Evolutionary conservation across 2,113 vertebrate genomes (phyloP), one percentile per base, ranked within the genome.

Genomic region (Physeter macrocephalus): DNA sequence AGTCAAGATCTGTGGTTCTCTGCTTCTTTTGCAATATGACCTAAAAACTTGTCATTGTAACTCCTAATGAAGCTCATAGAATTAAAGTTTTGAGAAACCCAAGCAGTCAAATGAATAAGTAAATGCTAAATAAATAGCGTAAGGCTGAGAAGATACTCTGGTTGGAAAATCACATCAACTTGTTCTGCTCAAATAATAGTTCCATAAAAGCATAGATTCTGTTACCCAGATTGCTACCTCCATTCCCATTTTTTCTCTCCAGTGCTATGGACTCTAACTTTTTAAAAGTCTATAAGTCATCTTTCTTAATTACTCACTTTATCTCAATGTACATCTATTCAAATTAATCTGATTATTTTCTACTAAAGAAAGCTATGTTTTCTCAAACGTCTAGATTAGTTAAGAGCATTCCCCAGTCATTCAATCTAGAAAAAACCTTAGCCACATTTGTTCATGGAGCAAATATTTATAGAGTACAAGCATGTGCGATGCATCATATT

Each of bases 111-210:
- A 90, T 64, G 57, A 81, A 39, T 77, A 61, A 61, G 9, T n/a
- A 67, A 52, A 41, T 23, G 64, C 20, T 41, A 57, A 57, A 15
- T 49, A 88, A 52, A 78, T 31, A 41, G 1, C 25, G 0, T 57
- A 34, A 95, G 4, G 31, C 61, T 67, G 21, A 69, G 8, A 57
- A 92, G 13, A 49, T 66, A 64, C 10, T 67, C 27, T 69, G 18
- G 23, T 5, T 9, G 0, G 29, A 43, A 94, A 62, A 75, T 4
- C 8, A 15, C 9, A 81, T 11, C 9, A 67, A 39, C 8, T 61
- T 78, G 2, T 88, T 62, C 90, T 91, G 39, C 27, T 95, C 54
- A 93, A 66, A 72, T 41, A 52, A 92, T 15, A 66, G 21, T 62
- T 54, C 12, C 49, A 75, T 29, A 25, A 84, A 72, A 25, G 4